Percentiles rank a stretch among this genome's conserved stretches.
Conservation (phyloP, 2,797 vertebrate species). For the Moxostoma hubbsi region DNA sequence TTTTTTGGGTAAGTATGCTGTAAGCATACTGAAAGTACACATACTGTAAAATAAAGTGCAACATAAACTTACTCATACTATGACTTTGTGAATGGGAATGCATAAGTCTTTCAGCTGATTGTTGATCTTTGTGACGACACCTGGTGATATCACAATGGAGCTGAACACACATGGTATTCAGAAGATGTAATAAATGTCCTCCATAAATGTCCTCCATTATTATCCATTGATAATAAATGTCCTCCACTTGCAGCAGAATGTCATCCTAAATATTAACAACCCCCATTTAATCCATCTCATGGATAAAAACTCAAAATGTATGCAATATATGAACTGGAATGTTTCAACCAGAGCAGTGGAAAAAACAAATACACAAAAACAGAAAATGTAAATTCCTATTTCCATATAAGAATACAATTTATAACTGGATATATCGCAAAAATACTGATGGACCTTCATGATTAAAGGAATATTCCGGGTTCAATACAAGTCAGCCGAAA, state of each 20-base stretch:
- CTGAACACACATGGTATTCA: neutral
- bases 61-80: too few relatives aligned
- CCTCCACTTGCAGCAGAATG: slow-evolving; percentile 82
- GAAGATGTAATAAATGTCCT: slow-evolving; percentile 76
- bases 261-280: slow-evolving; percentile 78
- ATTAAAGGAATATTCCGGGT: neutral
- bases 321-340: neutral
- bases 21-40: too few relatives aligned
- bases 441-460: too few relatives aligned
- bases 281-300: neutral
- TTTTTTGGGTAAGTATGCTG: too few relatives aligned
- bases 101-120: neutral
- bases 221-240: slow-evolving; percentile 81
- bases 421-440: too few relatives aligned
- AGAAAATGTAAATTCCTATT: neutral
- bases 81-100: neutral
- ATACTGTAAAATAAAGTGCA: too few relatives aligned
- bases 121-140: neutral
- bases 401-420: neutral
- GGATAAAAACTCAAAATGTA: neutral
- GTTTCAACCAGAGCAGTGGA: neutral
- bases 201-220: slow-evolving; percentile 84
- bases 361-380: neutral
- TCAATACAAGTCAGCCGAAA: neutral
- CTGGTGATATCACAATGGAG: neutral